Evolutionary conservation across 2,113 vertebrate species (phyloP).

Genomic region (Passer domesticus): DNA sequence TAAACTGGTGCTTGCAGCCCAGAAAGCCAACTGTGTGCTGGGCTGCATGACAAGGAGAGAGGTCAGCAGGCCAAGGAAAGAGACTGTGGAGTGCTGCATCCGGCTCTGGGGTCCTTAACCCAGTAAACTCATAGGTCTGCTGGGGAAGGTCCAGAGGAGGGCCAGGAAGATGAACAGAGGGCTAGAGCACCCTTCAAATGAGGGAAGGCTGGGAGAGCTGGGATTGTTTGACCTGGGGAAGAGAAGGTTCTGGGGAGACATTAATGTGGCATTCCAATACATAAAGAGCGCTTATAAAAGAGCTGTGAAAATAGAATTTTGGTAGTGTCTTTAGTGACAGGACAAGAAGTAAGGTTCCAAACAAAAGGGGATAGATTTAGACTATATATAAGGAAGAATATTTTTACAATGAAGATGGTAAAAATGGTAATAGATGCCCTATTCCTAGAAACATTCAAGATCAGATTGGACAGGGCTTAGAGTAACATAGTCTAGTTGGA

Average conservation of each 20-base stretch:
- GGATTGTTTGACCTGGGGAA: not conserved
- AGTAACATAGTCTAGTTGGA: not conserved
- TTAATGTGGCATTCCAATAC: not conserved
- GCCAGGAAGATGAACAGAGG: not conserved
- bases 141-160: not conserved
- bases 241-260: not conserved
- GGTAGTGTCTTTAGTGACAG: not conserved
- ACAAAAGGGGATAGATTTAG: not conserved
- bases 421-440: not conserved
- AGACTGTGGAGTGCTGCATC: not conserved
- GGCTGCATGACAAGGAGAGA: not conserved
- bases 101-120: not conserved
- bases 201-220: not conserved
- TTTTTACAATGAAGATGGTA: not conserved
- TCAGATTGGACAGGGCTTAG: not conserved
- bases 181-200: not conserved
- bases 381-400: not conserved
- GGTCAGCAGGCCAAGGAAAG: not conserved
- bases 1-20: rapidly evolving
- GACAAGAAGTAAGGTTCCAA: not conserved
- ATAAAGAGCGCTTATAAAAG: not conserved
- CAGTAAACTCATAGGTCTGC: not conserved
- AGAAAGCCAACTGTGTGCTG: not conserved
- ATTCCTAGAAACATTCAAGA: not conserved
- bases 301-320: not conserved